These are phyloP conservation scores for Phalacrocorax carbo DNA, from an alignment of 2,113 vertebrate genomes.

Conservation along the genomic window DNA sequence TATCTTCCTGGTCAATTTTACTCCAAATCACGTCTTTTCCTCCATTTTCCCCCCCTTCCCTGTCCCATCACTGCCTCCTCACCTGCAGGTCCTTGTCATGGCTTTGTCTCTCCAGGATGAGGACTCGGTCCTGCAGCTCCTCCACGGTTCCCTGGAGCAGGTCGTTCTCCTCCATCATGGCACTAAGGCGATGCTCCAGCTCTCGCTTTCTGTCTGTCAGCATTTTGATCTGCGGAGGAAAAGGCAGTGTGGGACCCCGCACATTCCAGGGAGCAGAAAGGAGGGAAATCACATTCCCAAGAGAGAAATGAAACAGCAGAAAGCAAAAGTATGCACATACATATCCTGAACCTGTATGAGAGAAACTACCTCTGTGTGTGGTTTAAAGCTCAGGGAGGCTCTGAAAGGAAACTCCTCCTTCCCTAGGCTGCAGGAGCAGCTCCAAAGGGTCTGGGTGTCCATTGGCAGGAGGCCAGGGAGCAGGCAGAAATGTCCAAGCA, in stretches of 20 bases:
- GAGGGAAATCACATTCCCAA: background rate
- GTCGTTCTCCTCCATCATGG: constrained; percentile 90
- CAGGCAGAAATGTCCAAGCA: background rate
- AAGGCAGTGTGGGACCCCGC: background rate
- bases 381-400: background rate
- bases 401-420: constrained; percentile 6
- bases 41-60: background rate
- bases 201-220: constrained; percentile 92
- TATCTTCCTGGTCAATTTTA: background rate
- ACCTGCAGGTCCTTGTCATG: constrained; percentile 94
- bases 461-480: constrained; percentile 30
- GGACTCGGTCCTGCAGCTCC: constrained; percentile 87
- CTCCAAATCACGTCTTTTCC: background rate
- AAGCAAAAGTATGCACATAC: background rate
- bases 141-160: constrained; percentile 90
- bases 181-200: constrained; percentile 86
- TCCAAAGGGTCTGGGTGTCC: constrained; percentile 32
- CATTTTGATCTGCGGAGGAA: constrained; percentile 88
- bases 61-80: background rate
- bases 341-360: background rate
- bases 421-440: background rate
- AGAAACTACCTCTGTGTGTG: background rate
- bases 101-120: constrained; percentile 88
- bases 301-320: background rate
- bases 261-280: background rate